Conservation (phyloP, 1,140 invertebrate genomes). For the Dysdera silvatica region DNA sequence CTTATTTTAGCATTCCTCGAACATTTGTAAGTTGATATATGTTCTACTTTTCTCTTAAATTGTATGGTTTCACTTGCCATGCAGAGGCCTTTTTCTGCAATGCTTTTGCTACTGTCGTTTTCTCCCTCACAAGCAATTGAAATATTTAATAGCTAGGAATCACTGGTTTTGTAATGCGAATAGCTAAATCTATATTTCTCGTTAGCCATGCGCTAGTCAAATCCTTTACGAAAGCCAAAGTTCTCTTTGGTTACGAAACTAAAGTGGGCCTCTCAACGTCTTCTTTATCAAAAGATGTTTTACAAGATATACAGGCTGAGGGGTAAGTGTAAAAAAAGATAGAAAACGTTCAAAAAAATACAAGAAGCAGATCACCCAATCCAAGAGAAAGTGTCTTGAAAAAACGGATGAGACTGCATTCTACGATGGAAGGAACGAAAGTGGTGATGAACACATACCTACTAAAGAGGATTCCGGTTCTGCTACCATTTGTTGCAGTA, state of each 20-base stretch:
- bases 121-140: too few relatives aligned
- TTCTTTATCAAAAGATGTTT: neutral
- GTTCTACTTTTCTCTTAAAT: too few relatives aligned
- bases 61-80: too few relatives aligned
- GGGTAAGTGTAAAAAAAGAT: neutral
- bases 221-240: too few relatives aligned
- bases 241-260: neutral
- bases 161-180: too few relatives aligned
- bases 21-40: too few relatives aligned
- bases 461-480: neutral
- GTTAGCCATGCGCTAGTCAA: too few relatives aligned
- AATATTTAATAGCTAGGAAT: too few relatives aligned
- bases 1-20: too few relatives aligned
- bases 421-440: neutral
- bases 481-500: neutral
- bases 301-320: neutral
- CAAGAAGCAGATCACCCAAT: neutral
- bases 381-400: neutral
- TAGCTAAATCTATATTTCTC: too few relatives aligned
- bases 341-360: neutral
- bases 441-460: neutral
- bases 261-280: neutral
- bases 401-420: neutral
- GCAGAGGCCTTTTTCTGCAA: too few relatives aligned
- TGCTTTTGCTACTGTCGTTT: too few relatives aligned